Evolutionary conservation across 2,888 invertebrate species (phyloP).

Genomic region (Lycocerus yunnanus): DNA sequence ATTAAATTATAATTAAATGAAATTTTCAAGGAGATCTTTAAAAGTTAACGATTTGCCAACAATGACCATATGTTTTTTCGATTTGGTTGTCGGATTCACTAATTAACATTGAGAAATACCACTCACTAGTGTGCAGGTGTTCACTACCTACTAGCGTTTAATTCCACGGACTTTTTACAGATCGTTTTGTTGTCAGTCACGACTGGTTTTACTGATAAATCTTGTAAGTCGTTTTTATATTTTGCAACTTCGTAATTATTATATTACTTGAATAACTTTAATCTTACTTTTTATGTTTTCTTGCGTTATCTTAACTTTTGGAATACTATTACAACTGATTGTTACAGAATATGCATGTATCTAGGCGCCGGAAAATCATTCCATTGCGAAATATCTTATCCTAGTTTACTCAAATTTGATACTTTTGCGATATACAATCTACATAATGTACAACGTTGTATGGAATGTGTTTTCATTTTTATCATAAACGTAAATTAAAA

Average conservation of each 20-base stretch:
- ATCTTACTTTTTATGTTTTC: background rate
- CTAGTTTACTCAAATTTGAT: background rate
- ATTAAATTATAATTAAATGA: background rate
- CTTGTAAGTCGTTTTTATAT: constrained; percentile 22
- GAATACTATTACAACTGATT: background rate
- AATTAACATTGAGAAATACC: constrained; percentile 40
- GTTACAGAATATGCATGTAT: background rate
- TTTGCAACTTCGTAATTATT: background rate
- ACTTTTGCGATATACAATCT: no score
- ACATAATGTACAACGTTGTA: no score
- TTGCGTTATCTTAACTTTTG: background rate
- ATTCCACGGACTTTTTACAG: constrained; percentile 39
- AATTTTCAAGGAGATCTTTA: background rate
- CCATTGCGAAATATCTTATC: background rate
- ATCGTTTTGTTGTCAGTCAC: constrained; percentile 41
- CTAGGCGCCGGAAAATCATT: background rate
- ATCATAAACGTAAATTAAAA: background rate
- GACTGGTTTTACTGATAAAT: constrained; percentile 40
- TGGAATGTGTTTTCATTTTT: no score
- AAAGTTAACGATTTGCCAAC: constrained; percentile 18
- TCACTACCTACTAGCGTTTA: constrained; percentile 41
- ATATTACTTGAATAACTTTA: constrained; percentile 2
- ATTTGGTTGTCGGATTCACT: constrained; percentile 36
- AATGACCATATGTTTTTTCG: constrained; percentile 22
- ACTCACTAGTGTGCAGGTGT: constrained; percentile 43